Conservation (phyloP, 2,797 vertebrate genomes). For the Gambelia wislizenii region DNA sequence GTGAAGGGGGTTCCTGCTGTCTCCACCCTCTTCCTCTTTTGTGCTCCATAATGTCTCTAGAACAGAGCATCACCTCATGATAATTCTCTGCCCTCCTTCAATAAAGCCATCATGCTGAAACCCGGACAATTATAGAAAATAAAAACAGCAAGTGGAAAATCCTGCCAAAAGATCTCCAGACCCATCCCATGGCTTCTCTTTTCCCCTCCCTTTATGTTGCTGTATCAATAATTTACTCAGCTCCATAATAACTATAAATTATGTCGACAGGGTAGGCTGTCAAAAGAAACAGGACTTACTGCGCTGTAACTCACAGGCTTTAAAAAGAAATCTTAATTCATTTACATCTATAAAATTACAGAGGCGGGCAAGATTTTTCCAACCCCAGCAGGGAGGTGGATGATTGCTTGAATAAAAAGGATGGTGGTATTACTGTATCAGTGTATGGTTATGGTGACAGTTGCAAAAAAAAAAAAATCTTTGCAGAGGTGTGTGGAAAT, state of each 20-base stretch:
- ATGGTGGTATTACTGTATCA: neutral
- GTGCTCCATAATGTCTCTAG: constrained; percentile 21
- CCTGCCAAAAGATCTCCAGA: neutral
- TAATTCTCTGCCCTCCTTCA: constrained; percentile 25
- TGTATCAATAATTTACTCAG: constrained; percentile 66
- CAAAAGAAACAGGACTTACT: constrained; percentile 26
- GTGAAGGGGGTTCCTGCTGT: neutral
- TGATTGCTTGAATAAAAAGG: constrained; percentile 17
- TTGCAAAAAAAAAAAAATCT: neutral
- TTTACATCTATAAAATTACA: constrained; percentile 25
- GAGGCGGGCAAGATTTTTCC: constrained; percentile 5
- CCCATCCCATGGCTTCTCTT: constrained; percentile 48
- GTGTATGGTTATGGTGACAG: accelerated
- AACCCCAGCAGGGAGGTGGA: neutral
- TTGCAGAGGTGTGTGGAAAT: accelerated
- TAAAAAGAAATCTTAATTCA: constrained; percentile 13
- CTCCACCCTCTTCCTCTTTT: accelerated
- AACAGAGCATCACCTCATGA: constrained; percentile 20
- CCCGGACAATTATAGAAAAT: constrained; percentile 40
- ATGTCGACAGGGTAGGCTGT: constrained; percentile 36
- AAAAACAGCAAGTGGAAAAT: constrained; percentile 44
- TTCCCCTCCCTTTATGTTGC: constrained; percentile 30
- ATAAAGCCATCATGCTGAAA: constrained; percentile 43
- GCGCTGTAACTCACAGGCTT: neutral
- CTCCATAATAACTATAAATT: constrained; percentile 46